Conservation (phyloP, 1,140 invertebrate genomes). For the Drosophila watanabei region DNA sequence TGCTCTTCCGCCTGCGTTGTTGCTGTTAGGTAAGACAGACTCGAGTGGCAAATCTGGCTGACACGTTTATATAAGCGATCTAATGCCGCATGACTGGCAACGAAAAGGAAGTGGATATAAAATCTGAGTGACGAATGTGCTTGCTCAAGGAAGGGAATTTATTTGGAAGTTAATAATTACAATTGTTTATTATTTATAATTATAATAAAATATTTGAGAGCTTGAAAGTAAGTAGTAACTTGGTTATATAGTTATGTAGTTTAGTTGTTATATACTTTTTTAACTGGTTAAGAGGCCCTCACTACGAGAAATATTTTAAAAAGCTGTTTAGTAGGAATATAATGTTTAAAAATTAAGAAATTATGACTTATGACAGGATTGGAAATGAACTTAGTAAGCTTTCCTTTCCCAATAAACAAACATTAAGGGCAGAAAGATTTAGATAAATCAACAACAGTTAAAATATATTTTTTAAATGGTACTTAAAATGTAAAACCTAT, state of each 20-base stretch:
- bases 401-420: not conserved
- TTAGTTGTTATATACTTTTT: not conserved
- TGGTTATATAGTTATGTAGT: not conserved
- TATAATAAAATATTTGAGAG: not conserved
- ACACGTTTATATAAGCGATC: constrained; percentile 51
- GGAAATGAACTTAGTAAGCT: not conserved
- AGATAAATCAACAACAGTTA: not conserved
- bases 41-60: constrained; percentile 21
- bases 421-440: not conserved
- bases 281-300: not conserved
- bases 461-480: too few species aligned
- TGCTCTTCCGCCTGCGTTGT: constrained; percentile 17
- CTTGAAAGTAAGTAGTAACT: not conserved
- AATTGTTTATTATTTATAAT: not conserved
- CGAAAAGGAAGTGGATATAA: constrained; percentile 13
- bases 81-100: constrained; percentile 29
- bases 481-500: too few species aligned
- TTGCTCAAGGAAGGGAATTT: not conserved
- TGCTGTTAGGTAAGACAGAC: constrained; percentile 43
- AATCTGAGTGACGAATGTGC: not conserved
- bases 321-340: not conserved
- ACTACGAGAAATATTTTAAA: not conserved
- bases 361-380: too few species aligned
- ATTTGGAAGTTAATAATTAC: not conserved
- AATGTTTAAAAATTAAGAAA: not conserved